Evolutionary conservation across 2,888 invertebrate genomes (phyloP).

Genomic region (Anarsia innoxiella): DNA sequence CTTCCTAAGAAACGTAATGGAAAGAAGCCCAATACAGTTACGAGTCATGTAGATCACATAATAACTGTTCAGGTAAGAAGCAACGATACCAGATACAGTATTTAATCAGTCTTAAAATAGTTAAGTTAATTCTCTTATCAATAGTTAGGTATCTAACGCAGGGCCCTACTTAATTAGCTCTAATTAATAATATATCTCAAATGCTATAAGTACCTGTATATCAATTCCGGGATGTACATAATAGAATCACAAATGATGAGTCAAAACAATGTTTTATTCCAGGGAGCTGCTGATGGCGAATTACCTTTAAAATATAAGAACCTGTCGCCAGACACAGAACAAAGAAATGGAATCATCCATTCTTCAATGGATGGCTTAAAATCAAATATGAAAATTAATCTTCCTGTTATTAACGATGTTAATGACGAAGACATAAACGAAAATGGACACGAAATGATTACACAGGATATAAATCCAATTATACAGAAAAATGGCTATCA

Average conservation of each 20-base stretch:
- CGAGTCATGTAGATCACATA: slow-evolving; percentile 78
- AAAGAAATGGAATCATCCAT: slow-evolving; percentile 60
- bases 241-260: too few species aligned
- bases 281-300: slow-evolving; percentile 62
- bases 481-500: slow-evolving; percentile 61
- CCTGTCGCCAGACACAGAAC: slow-evolving; percentile 62
- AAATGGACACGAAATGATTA: slow-evolving; percentile 29
- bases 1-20: slow-evolving; percentile 76
- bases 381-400: slow-evolving; percentile 65
- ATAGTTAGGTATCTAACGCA: too few species aligned
- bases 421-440: slow-evolving; percentile 68
- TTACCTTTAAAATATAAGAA: slow-evolving; percentile 57
- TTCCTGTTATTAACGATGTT: slow-evolving; percentile 64
- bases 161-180: too few species aligned
- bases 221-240: too few species aligned
- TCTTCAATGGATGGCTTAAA: slow-evolving; percentile 66
- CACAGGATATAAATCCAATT: slow-evolving; percentile 27
- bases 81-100: too few species aligned
- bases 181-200: too few species aligned
- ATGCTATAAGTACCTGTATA: too few species aligned
- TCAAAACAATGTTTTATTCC: slow-evolving; percentile 19
- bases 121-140: too few species aligned
- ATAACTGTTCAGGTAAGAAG: slow-evolving; percentile 35
- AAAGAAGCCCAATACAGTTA: slow-evolving; percentile 64
- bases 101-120: too few species aligned